Evolutionary conservation across 2,113 vertebrate species (phyloP).

Genomic region (Telmatochromis sp.): DNA sequence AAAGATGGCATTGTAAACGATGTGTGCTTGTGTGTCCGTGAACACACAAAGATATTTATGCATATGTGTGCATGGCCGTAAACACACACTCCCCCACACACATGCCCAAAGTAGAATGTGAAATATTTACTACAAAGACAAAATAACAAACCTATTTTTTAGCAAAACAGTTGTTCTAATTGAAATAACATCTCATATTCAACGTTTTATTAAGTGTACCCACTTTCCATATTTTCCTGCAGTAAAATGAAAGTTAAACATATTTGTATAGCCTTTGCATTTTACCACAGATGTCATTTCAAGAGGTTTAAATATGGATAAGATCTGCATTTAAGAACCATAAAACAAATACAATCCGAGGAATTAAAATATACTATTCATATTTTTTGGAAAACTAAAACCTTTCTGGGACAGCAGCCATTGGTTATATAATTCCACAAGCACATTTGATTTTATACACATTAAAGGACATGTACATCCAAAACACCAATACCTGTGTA

Average conservation of each 20-base stretch:
- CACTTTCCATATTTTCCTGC: neutral
- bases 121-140: neutral
- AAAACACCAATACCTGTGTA: neutral
- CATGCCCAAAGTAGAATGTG: neutral
- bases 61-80: slow-evolving; percentile 15
- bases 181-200: neutral
- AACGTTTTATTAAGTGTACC: neutral
- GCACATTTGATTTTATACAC: neutral
- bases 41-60: neutral
- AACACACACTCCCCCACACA: neutral
- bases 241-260: neutral
- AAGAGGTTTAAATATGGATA: neutral
- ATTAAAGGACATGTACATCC: neutral
- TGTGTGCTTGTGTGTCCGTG: neutral
- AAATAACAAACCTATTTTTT: neutral
- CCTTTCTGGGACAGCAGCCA: fast-evolving
- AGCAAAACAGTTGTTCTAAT: neutral
- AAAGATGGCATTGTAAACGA: slow-evolving; percentile 60
- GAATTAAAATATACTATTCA: neutral
- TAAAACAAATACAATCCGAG: neutral
- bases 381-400: neutral
- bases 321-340: neutral
- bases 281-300: neutral
- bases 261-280: neutral
- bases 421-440: neutral